Evolutionary conservation across 2,113 vertebrate species (phyloP).

Genomic region (Myodes glareolus): DNA sequence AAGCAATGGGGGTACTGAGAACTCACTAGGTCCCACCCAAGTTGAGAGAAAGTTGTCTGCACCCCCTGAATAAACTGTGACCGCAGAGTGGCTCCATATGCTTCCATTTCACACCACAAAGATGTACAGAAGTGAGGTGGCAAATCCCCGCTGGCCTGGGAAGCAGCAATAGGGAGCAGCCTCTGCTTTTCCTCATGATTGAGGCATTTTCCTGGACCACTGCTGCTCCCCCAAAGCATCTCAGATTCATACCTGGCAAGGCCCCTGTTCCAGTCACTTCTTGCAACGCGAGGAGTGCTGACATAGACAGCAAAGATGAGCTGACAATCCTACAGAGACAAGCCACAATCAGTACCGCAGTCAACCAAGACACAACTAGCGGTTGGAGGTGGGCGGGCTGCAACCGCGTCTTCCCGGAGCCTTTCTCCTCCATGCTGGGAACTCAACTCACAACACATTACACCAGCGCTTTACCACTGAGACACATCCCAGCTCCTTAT

Average conservation of each 20-base stretch:
- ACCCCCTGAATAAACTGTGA: not conserved
- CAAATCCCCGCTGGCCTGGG: not conserved
- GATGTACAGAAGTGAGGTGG: not conserved
- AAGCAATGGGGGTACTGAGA: not conserved
- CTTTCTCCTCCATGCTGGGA: not conserved
- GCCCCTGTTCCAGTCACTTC: not conserved
- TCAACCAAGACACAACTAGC: not conserved
- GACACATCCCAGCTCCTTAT: too few relatives aligned
- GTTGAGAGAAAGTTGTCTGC: not conserved
- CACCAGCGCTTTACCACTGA: not conserved
- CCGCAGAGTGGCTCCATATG: not conserved
- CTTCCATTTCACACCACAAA: not conserved
- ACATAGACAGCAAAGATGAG: not conserved
- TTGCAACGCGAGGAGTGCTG: not conserved
- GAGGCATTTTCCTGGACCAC: not conserved
- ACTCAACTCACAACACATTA: too few relatives aligned
- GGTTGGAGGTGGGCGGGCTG: accelerated
- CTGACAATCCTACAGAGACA: not conserved
- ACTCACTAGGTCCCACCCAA: not conserved
- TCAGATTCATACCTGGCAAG: not conserved
- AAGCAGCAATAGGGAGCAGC: not conserved
- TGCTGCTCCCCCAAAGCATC: not conserved
- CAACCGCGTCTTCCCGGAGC: not conserved
- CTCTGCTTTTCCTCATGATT: not conserved
- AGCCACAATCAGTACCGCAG: not conserved